Conservation (phyloP, 2,888 invertebrate species). For the Euphydryas editha region DNA sequence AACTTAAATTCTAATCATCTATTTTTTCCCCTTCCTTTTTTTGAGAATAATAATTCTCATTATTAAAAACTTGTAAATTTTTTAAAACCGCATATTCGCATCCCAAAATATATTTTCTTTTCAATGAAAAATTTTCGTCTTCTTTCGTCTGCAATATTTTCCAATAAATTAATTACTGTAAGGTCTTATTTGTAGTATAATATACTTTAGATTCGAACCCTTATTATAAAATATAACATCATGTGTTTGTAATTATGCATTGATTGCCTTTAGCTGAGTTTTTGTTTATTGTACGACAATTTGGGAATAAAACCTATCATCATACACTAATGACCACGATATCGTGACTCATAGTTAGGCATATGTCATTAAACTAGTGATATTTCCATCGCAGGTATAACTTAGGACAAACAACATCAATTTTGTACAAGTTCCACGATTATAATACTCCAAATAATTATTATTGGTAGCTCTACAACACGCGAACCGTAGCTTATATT, state of each 20-base stretch:
- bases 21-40: neutral
- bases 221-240: neutral
- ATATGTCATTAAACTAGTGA: constrained; percentile 20
- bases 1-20: neutral
- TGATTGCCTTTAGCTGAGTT: neutral
- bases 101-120: no score
- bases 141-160: no score
- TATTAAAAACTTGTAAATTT: no score
- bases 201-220: neutral
- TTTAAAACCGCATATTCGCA: no score
- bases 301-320: constrained; percentile 16
- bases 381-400: constrained; percentile 13
- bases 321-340: constrained; percentile 15
- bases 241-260: neutral
- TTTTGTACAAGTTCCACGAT: constrained; percentile 27
- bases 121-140: no score
- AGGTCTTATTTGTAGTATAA: neutral
- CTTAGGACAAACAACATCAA: constrained; percentile 29
- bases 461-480: constrained; percentile 28
- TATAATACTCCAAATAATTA: constrained; percentile 33
- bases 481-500: constrained; percentile 24
- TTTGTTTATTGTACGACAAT: neutral
- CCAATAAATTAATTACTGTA: no score
- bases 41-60: no score
- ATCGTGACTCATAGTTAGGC: constrained; percentile 14